Base-by-base conservation (phyloP, 2,888 invertebrate species). In the Calameuta filiformis region DNA sequence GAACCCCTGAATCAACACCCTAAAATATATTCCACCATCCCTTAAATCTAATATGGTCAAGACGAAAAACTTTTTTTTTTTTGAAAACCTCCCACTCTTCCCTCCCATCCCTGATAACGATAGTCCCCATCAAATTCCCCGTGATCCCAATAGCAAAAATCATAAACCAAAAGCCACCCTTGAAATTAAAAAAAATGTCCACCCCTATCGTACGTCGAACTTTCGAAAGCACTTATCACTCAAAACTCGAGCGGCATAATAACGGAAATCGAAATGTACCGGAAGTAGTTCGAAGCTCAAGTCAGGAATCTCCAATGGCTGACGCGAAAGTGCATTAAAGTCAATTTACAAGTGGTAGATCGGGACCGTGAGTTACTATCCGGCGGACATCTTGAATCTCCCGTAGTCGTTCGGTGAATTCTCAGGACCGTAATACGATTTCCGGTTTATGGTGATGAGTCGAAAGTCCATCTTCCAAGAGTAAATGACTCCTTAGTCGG, bases 391-490 rank as follows among this genome's bases (percentile, higher is more conserved):
- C 74, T 34, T 31, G 30, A 74, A 74, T 35, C 40, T 56, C 35
- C 40, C 33, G 37, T 12, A 73, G 80, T 76, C 76, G 82, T 82
- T 82, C 73, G 79, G 35, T 35, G 79, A 80, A 82, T 83, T 84
- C 78, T 80, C 68, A 78, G 76, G 4, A 73, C 73, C 78, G 79
- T 86, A 83, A 85, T 82, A 56, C 79, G 78, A 84, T 85, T 85
- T 84, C 80, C 84, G 76, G 80, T 81, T 82, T 80, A 80, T 69
- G 79, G 82, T 76, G 81, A 80, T 77, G 81, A 81, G 79, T 80
- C 80, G 78, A 77, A 81, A 79, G 82, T 81, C 80, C 81, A 84
- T 83, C 81, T 83, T 83, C 81, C 75, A 73, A 76, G 77, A 78
- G 80, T 76, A 84, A 84, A 83, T 81, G 79, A 82, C 76, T 68